Evolutionary conservation across 2,888 invertebrate species (phyloP), one percentile per base, ranked within the genome.

Genomic region (Coenonympha arcania): DNA sequence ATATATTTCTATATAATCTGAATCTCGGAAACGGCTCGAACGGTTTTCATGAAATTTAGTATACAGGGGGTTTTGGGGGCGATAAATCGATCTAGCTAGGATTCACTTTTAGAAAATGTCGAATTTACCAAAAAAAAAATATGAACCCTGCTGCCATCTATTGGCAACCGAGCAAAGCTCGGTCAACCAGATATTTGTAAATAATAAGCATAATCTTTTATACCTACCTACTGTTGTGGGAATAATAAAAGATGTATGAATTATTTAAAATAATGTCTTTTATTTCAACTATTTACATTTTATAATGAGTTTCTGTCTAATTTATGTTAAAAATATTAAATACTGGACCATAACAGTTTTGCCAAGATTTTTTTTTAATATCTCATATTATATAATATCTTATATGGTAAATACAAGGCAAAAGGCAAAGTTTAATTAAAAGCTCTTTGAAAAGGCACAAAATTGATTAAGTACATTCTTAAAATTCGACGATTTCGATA

Each of bases 201-300:
- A 47, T 51, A 49, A 19, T 36, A 36, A 19, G 19, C 19, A 36
- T 36, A 19, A 16, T 33, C 2, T 20, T 34, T n/a, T 36, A 36
- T 19, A 6, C 1, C 11, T 19, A 6, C 1, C 11, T 30, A 20
- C 28, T 45, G 49, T 47, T 15, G 37, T 44, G 63, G 54, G 59
- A 15, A 48, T 69, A 73, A 76, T 77, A 73, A 78, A 79, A 79
- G 65, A 60, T 64, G 57, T 60, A 48, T 56, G 56, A 67, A 69
- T 72, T 68, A 69, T 78, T 83, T 81, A 84, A 79, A 82, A 83
- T 82, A 84, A 79, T 86, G 86, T 85, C 86, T 86, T 86, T 85
- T 86, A 84, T 83, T 85, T 81, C 45, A 63, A 65, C 73, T 73
- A 71, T 69, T 70, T 63, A 69, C 68, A 76, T 66, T 63, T n/a